Evolutionary conservation across 2,888 invertebrate genomes (phyloP), one percentile per base, ranked within the genome.

Genomic region (Nowickia ferox): DNA sequence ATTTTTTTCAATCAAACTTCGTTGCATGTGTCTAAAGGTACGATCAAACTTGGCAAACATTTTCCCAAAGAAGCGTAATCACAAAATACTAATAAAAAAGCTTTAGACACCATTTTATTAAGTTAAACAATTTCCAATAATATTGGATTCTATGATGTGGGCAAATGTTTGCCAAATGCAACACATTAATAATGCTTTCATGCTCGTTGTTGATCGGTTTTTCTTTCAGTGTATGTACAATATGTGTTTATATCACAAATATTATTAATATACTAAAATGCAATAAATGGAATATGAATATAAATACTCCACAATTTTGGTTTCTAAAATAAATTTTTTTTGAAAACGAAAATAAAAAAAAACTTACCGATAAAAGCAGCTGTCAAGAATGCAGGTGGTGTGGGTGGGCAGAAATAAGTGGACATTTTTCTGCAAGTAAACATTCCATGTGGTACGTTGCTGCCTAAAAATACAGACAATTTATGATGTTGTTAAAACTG

Each of bases 401-500:
- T 84, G 65, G 63, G 59, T 4, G 17, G 40, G 57, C 42, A 15
- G 9, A 15, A 51, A 61, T 17, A 46, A 66, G 44, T 44, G 57
- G 11, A 55, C 9, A 55, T 17, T 44, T 69, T 68, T 44, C 42
- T 63, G 10, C 38, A 46, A 22, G 42, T 22, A 40, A 55, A 66
- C 13, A 63, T 15, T 30, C 0, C n/a, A 42, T 48, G 17, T 51
- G 78, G 44, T 63, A 30, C 8, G 11, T 38, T 42, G 61, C 17
- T 11, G 30, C 30, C 61, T 48, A 38, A 59, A 59, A 59, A 59
- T 17, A 63, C 40, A 46, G 46, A 46, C 4, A 22, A 78, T 82
- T 79, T 79, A 85, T 65, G 81, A 81, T 72, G 55, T 59, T 66
- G 66, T 72, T 74, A 80, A 81, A 66, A 48, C 53, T 78, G 46